phyloP scores from a whole-genome alignment of 2,888 invertebrate species.

The Teleogryllus oceanicus region DNA sequence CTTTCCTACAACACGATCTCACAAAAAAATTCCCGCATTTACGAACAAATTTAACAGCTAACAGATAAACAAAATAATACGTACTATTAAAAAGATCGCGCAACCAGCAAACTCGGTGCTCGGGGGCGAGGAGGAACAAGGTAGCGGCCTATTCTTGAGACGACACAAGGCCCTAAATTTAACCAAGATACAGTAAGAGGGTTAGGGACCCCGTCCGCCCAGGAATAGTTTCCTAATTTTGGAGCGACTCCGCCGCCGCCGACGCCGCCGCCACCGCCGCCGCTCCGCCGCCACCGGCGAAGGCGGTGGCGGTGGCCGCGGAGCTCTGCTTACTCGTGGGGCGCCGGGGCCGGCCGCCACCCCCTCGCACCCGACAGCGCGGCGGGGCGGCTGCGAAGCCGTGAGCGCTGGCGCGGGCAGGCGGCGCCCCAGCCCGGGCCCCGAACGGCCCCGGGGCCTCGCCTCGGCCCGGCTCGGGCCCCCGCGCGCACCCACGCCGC shows the following conservation, averaged over 20 bases:
- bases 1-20: too few species aligned
- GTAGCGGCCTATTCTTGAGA: slow-evolving; percentile 18
- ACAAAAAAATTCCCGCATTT: too few species aligned
- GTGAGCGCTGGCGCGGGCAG: too few species aligned
- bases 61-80: too few species aligned
- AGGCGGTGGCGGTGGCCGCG: neutral
- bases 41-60: too few species aligned
- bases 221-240: slow-evolving; percentile 18
- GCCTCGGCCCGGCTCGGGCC: neutral
- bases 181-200: slow-evolving; percentile 11
- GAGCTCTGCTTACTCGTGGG: neutral
- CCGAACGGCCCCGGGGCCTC: neutral
- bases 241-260: neutral
- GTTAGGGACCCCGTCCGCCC: slow-evolving; percentile 11
- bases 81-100: too few species aligned
- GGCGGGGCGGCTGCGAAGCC: neutral
- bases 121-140: neutral
- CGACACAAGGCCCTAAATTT: slow-evolving; percentile 18
- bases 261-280: neutral
- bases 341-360: neutral
- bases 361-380: neutral
- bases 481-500: neutral
- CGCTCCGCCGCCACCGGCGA: neutral
- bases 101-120: neutral
- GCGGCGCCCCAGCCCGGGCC: neutral